Base-by-base conservation (phyloP, 2,888 invertebrate species). In the Pachymerium ferrugineum region DNA sequence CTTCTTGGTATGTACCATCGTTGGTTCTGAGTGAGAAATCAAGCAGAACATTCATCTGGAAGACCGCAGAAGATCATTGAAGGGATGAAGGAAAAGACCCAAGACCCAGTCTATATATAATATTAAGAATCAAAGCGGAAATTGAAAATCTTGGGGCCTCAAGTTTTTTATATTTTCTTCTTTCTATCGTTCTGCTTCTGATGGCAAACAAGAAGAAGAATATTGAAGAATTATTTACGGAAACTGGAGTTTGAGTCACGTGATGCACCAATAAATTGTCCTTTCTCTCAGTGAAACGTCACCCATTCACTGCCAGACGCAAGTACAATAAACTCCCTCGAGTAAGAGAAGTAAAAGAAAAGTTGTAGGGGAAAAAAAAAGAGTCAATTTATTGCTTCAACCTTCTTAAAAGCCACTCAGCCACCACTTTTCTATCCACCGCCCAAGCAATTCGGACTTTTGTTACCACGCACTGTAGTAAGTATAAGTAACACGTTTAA, bases 21-120 rank as follows among this genome's bases (percentile, higher is more conserved):
- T 47, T 47, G 47, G 47, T 47, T 47, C 47, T 47, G 47, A 47
- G 47, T 47, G 47, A 47, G 47, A 47, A 47, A 47, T 47, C 47
- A 47, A 47, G 47, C 47, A 47, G 47, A 47, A 47, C 47, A 47
- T 47, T 47, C 47, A 47, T 47, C 47, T 47, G 47, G 47, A 47
- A 47, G 47, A 47, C 47, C 47, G 22, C 47, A 47, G 19, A 47
- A 47, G 47, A 47, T 47, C 47, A 47, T 47, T 47, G 47, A 47
- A 22, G 47, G n/a, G 47, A 47, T 47, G 47, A 47, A 47, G n/a
- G 19, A 14, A 47, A 47, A 8, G 47, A 47, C 47, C 42, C 47
- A 47, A 47, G n/a, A n/a, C n/a, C n/a, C n/a, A n/a, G 47, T 47
- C 47, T 47, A 47, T 47, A 47, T 47, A 47, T 47, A 47, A 47